phyloP scores from a whole-genome alignment of 2,797 vertebrate genomes.

The Galago senegalensis region DNA sequence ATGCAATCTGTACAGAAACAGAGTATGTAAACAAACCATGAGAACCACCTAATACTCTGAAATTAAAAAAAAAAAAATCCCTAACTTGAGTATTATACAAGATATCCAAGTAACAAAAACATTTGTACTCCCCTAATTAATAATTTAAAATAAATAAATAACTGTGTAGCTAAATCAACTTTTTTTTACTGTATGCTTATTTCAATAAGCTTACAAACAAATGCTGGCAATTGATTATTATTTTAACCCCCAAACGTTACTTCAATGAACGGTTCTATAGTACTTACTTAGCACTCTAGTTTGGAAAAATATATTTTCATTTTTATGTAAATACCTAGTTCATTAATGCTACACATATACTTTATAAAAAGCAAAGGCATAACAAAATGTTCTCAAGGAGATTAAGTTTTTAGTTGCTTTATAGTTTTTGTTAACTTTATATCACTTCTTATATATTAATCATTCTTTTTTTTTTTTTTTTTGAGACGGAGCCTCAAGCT shows the following conservation, averaged over 20 bases:
- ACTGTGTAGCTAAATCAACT: neutral
- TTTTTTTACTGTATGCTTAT: neutral
- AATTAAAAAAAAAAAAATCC: no score
- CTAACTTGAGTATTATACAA: no score
- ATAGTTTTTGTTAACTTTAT: constrained; percentile 50
- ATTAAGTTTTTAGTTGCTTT: constrained; percentile 33
- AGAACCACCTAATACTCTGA: no score
- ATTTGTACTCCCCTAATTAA: no score
- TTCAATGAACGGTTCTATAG: neutral
- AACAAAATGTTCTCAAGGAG: constrained; percentile 9
- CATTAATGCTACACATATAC: neutral
- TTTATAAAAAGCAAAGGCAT: constrained; percentile 9
- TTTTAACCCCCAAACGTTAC: constrained; percentile 45
- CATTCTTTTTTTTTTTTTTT: neutral
- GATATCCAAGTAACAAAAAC: no score
- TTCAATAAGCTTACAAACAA: neutral
- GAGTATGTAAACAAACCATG: no score
- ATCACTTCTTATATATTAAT: constrained; percentile 31
- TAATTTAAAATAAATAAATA: neutral
- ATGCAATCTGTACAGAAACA: no score
- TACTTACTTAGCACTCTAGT: neutral
- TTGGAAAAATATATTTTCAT: neutral
- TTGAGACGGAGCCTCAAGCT: no score
- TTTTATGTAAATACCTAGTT: constrained; percentile 4
- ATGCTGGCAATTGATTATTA: neutral